Evolutionary conservation across 2,113 vertebrate genomes (phyloP), one percentile per base, ranked within the genome.

Genomic region (Proterorhinus semilunaris): DNA sequence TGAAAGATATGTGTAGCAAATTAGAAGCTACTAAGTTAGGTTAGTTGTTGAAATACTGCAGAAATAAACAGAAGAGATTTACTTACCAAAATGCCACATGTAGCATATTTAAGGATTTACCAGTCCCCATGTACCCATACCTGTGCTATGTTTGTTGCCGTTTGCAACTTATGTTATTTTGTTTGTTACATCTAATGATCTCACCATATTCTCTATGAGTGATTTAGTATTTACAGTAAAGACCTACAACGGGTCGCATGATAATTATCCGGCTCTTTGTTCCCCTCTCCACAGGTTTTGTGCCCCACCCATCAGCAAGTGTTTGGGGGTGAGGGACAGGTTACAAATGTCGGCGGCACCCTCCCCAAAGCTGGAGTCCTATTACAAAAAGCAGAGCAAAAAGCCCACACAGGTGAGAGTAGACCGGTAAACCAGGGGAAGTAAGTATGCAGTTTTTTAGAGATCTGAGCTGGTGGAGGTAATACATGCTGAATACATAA

Each of bases 261-360:
- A 36, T 68, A n/a, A 61, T 65, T 45, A 48, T 71, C 16, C 15
- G 53, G 11, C 4, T 17, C 48, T 77, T 62, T 78, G 65, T 82
- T 74, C 8, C 10, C 52, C 58, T 36, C 47, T 62, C 53, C 42
- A 1, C 48, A 96, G 95, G 89, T 77, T 68, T 54, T 51, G 94
- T 36, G 94, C 92, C 62, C 78, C 94, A 65, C 95, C 95, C 65
- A 90, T 96, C 67, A 91, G 92, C 74, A 83, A 75, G 79, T 90
- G 76, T 74, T 76, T 97, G 70, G 94, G 95, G 53, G 91, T 96
- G 48, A 91, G 69, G 82, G 94, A 94, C 74, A 93, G 89, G 68
- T 43, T 84, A 6, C 61, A 84, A 65, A 71, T 87, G 65, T 88
- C 78, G 46, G 86, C 85, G 8, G 55, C 86, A 48, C 88, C 91